Evolutionary conservation across 2,888 invertebrate species (phyloP), one percentile per base, ranked within the genome.

Genomic region (Exephanes ischioxanthus): DNA sequence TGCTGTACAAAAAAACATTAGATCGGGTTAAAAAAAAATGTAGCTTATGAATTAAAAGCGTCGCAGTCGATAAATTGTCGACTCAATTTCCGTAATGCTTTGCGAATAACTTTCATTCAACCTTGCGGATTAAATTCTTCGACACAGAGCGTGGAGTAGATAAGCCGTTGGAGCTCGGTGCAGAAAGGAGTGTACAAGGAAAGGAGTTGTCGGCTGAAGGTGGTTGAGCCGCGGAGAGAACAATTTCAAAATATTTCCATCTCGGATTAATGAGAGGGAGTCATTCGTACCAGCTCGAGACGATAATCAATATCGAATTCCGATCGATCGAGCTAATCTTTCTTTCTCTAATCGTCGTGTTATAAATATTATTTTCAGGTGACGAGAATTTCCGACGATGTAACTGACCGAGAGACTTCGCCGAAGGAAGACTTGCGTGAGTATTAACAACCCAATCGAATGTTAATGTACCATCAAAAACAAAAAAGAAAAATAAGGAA

Each of bases 401-500:
- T 87, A 72, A 77, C 83, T 61, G 92, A 93, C 55, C 89, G 89
- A 75, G 86, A 89, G 45, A 88, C 84, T 77, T 85, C 90, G 75
- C 82, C 90, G 79, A 93, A 92, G 83, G 93, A 92, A 89, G 93
- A 93, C 86, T 92, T 94, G 88, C 94, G 94, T 94, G 90, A 90
- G 93, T 92, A 68, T 86, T 16, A 30, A 61, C 30, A 58, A 11
- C 63, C 37, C 61, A 66, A 61, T 16, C 22, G 6, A 61, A 61
- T 33, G 33, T 3, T 37, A 30, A 61, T 37, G 37, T 70, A 14
- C 16, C 22, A 45, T 67, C 11, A 3, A 61, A 26, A 48, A n/a
- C 6, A 51, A 51, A 63, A 48, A 30, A 26, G 2, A 30, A 26
- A 37, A 37, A 26, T 26, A 26, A 26, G 26, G 26, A 26, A 37